phyloP scores from a whole-genome alignment of 2,888 invertebrate genomes.

The Helleia helle region DNA sequence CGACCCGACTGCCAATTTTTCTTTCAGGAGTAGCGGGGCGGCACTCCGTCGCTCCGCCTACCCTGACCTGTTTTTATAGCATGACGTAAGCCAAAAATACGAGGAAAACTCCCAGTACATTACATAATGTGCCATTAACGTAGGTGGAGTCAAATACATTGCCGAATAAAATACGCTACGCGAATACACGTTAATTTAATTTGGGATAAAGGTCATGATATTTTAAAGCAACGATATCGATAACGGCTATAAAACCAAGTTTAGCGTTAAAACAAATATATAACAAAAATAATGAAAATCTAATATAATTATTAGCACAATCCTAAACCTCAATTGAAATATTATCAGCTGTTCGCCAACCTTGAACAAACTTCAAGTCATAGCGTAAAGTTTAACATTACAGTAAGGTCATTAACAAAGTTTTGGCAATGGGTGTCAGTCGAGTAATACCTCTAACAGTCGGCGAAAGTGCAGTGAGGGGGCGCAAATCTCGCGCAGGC shows the following conservation, averaged over 20 bases:
- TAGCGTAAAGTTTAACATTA: conserved; percentile 53
- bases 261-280: too few species aligned
- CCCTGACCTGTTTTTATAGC: conserved; percentile 71
- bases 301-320: neutral
- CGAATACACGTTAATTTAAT: neutral
- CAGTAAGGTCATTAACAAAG: conserved; percentile 67
- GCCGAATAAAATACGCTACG: neutral
- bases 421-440: conserved; percentile 47
- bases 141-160: conserved; percentile 41
- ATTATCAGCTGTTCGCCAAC: conserved; percentile 11
- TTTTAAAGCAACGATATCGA: neutral
- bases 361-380: conserved; percentile 66
- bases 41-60: conserved; percentile 52
- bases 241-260: neutral
- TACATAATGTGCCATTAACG: conserved; percentile 45
- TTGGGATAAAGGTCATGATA: neutral
- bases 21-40: conserved; percentile 67
- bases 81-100: conserved; percentile 60
- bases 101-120: conserved; percentile 57
- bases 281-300: neutral
- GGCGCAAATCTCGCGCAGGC: conserved; percentile 63
- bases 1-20: conserved; percentile 66
- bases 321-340: too few species aligned
- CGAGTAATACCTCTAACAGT: conserved; percentile 81
- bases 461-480: conserved; percentile 78